phyloP scores from a whole-genome alignment of 2,797 vertebrate genomes.

The Acrossocheilus fasciatus region DNA sequence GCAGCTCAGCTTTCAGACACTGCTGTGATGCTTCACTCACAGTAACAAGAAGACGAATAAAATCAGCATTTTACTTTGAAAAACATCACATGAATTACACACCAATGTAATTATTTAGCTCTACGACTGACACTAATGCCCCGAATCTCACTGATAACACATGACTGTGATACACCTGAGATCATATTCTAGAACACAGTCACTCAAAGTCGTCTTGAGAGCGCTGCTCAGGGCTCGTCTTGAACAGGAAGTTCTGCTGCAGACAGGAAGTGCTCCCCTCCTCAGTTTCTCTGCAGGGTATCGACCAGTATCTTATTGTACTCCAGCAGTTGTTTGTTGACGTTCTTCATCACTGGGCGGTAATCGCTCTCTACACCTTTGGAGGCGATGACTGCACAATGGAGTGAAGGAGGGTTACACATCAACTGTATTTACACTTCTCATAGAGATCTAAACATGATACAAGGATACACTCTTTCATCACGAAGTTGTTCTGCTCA shows the following conservation, averaged over 20 bases:
- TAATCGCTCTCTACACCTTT: constrained; percentile 95
- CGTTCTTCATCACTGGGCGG: constrained; percentile 81
- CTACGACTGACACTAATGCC: neutral
- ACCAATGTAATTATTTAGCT: neutral
- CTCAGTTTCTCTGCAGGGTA: constrained; percentile 82
- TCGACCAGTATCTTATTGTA: constrained; percentile 90
- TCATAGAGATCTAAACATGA: neutral
- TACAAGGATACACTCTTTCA: constrained; percentile 98
- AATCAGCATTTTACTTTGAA: neutral
- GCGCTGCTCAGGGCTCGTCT: constrained; percentile 33
- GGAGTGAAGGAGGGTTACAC: constrained; percentile 74
- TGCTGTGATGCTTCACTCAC: neutral
- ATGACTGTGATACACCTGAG: neutral
- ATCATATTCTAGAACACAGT: neutral
- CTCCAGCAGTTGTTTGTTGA: constrained; percentile 85
- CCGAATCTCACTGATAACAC: neutral
- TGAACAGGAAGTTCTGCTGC: constrained; percentile 39
- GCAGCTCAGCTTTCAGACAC: too few species aligned
- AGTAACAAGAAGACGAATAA: neutral
- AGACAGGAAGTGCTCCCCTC: constrained; percentile 62
- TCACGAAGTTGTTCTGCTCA: constrained; percentile 98
- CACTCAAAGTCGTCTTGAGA: constrained; percentile 19
- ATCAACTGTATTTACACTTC: neutral
- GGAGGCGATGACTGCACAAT: constrained; percentile 88
- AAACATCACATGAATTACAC: neutral